These are phyloP conservation scores for Papilio machaon DNA, from an alignment of 1,140 invertebrate genomes.

Conservation along the genomic window DNA sequence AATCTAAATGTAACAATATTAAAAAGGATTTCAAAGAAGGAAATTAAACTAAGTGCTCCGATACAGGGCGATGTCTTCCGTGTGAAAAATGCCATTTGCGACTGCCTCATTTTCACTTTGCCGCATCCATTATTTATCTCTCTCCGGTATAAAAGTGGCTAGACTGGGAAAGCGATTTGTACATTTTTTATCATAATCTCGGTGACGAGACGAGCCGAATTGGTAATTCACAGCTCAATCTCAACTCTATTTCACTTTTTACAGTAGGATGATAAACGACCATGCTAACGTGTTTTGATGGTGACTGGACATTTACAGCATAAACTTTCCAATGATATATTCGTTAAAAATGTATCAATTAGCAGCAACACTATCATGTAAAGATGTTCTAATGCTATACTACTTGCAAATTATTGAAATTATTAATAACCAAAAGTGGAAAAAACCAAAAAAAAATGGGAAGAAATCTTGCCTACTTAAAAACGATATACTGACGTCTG, in stretches of 20 bases:
- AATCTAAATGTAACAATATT: conserved; percentile 5
- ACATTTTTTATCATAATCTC: conserved; percentile 35
- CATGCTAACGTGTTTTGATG: background rate
- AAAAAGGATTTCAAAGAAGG: background rate
- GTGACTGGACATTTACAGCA: background rate
- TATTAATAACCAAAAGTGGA: too few species aligned
- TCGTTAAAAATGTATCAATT: too few species aligned
- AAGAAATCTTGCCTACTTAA: too few species aligned
- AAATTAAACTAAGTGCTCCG: conserved; percentile 29
- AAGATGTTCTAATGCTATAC: background rate
- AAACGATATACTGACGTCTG: too few species aligned
- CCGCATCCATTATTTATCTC: conserved; percentile 33
- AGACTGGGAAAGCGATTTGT: conserved; percentile 28
- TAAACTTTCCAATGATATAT: too few species aligned
- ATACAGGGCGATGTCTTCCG: conserved; percentile 7
- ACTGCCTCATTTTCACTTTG: conserved; percentile 32
- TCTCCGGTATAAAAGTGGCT: conserved; percentile 22
- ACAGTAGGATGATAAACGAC: background rate
- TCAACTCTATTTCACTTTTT: conserved; percentile 21
- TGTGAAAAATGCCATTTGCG: conserved; percentile 26
- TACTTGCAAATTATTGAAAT: too few species aligned
- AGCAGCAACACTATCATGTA: too few species aligned
- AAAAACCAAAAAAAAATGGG: too few species aligned
- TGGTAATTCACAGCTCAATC: conserved; percentile 30
- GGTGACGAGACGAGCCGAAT: conserved; percentile 19